These are phyloP conservation scores for Epizoanthus ramosus DNA, from an alignment of 92 coral and sea anemone genomes.

Conservation along the genomic window DNA sequence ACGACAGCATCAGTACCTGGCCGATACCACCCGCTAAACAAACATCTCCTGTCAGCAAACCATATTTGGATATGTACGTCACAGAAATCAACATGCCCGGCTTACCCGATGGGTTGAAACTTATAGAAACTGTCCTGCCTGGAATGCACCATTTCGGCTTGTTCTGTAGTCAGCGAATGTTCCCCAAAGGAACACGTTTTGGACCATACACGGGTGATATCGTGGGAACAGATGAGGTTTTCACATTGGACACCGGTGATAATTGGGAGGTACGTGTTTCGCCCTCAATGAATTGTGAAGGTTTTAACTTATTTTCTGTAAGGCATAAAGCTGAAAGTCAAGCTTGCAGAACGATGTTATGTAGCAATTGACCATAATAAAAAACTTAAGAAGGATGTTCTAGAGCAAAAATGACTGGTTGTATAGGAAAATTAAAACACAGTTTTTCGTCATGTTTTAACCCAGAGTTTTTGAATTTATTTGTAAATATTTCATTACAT, in stretches of 20 bases:
- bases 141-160: constrained; percentile 84
- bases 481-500: no score
- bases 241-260: constrained; percentile 64
- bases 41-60: constrained; percentile 39
- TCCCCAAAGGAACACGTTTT: constrained; percentile 94
- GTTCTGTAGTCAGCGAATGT: constrained; percentile 73
- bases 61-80: constrained; percentile 59
- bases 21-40: constrained; percentile 25
- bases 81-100: constrained; percentile 50
- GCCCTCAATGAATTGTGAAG: no score
- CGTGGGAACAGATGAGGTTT: constrained; percentile 63
- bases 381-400: no score
- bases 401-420: no score
- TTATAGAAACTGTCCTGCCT: constrained; percentile 79
- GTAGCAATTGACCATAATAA: no score
- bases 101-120: constrained; percentile 81
- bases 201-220: constrained; percentile 90
- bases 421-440: no score
- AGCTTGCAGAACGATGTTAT: no score
- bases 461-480: no score
- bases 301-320: no score
- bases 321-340: no score
- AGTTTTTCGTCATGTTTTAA: no score
- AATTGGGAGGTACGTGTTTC: constrained; percentile 86
- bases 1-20: constrained; percentile 56